Base-by-base conservation (phyloP, 2,888 invertebrate genomes). In the Tetropium fuscum region DNA sequence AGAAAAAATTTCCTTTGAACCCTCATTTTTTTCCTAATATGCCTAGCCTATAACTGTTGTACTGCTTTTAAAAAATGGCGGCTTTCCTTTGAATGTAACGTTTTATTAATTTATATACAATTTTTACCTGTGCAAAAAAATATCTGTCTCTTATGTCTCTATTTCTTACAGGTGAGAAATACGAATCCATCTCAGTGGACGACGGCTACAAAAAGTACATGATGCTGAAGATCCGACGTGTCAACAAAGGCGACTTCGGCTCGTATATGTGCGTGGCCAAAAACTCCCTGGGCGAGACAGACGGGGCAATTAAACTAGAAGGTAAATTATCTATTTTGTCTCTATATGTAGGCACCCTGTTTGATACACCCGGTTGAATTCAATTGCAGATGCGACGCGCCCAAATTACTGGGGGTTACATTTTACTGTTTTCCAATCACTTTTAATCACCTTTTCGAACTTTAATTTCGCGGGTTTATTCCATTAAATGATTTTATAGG, bases 221-320 rank as follows among this genome's bases (percentile, higher is more conserved):
- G 95, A 91, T 91, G 86, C 86, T 95, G 78, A 94, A 94, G 83
- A 93, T 95, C 79, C 87, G 92, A 58, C 90, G 89, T 80, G 91
- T 95, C 66, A 88, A 90, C 47, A 84, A 86, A 60, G 87, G 86
- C 73, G 94, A 95, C 82, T 94, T 94, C 80, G 94, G 94, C 58
- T 92, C 93, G 51, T 95, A 94, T 84, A 91, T 92, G 80, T 95
- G 94, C 80, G 92, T 95, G 64, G 95, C 95, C 49, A 95, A 95
- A 84, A 95, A 95, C 82, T 94, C 94, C 34, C 86, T 94, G 27
- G 94, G 94, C 56, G 93, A 93, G 81, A 95, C 95, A 32, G 94
- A 94, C 81, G 94, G 95, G 43, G 88, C 93, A 73, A 95, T 95
- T 79, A 92, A 93, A 82, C 86, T 95, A 66, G 94, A 95, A 82